Percentiles rank a stretch among this genome's conserved stretches.
These are phyloP conservation scores for Yoshiicerus persimilis DNA, from an alignment of 1,140 invertebrate species.

Conservation along the genomic window DNA sequence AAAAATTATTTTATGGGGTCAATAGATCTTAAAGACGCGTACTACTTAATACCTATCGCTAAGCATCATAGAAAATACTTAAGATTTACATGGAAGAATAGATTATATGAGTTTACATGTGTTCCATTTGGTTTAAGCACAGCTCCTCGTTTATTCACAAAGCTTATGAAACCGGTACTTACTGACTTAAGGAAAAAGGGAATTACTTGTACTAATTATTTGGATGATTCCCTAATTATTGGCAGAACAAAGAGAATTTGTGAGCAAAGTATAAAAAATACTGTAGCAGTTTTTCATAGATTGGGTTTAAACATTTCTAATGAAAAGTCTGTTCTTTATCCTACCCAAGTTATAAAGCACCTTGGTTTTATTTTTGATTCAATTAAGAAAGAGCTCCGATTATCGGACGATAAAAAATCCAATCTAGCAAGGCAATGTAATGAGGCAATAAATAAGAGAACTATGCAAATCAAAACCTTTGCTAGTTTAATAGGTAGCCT, in stretches of 20 bases:
- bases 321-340: conserved; percentile 3
- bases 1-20: no score
- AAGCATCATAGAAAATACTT: conserved; percentile 42
- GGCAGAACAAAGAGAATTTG: background rate
- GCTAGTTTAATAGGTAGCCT: no score
- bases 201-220: background rate
- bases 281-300: background rate
- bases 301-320: background rate
- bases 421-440: background rate
- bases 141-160: conserved; percentile 33
- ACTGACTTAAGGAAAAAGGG: background rate
- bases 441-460: background rate
- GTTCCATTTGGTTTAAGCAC: conserved; percentile 29
- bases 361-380: conserved; percentile 36
- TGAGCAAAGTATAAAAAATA: background rate
- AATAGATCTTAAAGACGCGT: no score
- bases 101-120: conserved; percentile 30
- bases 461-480: background rate
- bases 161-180: conserved; percentile 17
- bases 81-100: conserved; percentile 16
- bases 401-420: background rate
- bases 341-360: background rate
- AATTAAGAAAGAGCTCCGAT: background rate
- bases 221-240: conserved; percentile 29
- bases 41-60: no score